Evolutionary conservation across 92 coral and sea anemone species (phyloP), one percentile per base, ranked within the genome.

Genomic region (Montipora capitata): DNA sequence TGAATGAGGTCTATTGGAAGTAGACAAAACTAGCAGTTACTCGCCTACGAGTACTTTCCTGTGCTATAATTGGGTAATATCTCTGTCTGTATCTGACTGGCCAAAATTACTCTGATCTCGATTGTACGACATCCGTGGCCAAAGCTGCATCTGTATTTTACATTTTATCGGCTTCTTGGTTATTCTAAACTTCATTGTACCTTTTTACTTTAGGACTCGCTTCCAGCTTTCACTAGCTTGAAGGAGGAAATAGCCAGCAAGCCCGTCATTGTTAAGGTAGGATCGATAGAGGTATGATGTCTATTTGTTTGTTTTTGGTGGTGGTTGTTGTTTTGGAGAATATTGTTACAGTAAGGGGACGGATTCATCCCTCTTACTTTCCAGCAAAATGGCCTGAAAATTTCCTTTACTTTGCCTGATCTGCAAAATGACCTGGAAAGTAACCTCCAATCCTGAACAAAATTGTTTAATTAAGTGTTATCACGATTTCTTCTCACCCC

Each of bases 231-330:
- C 13, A 61, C 71, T 62, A 96, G 96, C 51, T 81, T 97, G 52
- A 96, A 96, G 74, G 82, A 94, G 39, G 93, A 94, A 77, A 88
- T 97, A n/a, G 78, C 90, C 56, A 90, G 92, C 77, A 88, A 77
- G 70, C 98, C 98, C 41, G 58, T 97, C 35, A 86, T 88, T 9
- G 93, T 94, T 45, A 79, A 82, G 56, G 84, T 94, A 62, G 99
- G 99, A 48, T 90, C 93, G 13, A 40, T 97, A 17, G 93, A 94
- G 97, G 99, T 97, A 63, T 38, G 7, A 43, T 7, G 52, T 48
- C 52, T 48, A 48, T 48, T 48, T 48, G 10, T 48, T 48, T 48
- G 52, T 48, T 48, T 0, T 48, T 4, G 14, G 20, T 61, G 14
- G 66, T 27, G 35, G 0, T 0, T 16, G 39, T 16, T 17, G 7